Evolutionary conservation across 2,888 invertebrate genomes (phyloP).

Genomic region (Melanargia galathea): DNA sequence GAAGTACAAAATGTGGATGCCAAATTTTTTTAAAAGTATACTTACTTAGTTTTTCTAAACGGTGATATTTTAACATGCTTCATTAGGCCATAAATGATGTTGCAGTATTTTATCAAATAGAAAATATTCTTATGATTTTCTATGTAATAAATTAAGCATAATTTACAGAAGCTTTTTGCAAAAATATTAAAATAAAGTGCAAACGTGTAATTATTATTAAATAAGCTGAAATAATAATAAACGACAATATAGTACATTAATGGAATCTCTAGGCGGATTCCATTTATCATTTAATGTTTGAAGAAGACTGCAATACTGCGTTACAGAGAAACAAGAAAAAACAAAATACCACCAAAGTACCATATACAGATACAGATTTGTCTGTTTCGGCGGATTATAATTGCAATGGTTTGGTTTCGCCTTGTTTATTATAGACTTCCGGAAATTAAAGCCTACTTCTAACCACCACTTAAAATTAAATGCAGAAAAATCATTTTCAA

Average conservation of each 20-base stretch:
- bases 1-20: conserved; percentile 64
- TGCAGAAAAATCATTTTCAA: background rate
- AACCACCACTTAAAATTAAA: too few species aligned
- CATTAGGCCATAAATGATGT: background rate
- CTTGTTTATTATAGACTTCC: too few species aligned
- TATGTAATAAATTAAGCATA: background rate
- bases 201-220: background rate
- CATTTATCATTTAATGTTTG: background rate
- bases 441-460: too few species aligned
- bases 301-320: background rate
- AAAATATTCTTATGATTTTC: background rate
- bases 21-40: conserved; percentile 54
- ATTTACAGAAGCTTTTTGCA: background rate
- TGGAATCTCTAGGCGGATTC: background rate
- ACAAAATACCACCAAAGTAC: background rate
- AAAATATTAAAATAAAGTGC: background rate
- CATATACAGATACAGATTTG: too few species aligned
- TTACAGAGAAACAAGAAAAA: too few species aligned
- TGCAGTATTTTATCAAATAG: background rate
- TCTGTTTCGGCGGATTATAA: too few species aligned
- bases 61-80: background rate
- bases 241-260: background rate
- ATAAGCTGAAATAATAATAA: background rate
- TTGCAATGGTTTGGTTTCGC: too few species aligned
- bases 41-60: conserved; percentile 2